Conservation (phyloP, 2,113 vertebrate species). For the Urocolius indicus region DNA sequence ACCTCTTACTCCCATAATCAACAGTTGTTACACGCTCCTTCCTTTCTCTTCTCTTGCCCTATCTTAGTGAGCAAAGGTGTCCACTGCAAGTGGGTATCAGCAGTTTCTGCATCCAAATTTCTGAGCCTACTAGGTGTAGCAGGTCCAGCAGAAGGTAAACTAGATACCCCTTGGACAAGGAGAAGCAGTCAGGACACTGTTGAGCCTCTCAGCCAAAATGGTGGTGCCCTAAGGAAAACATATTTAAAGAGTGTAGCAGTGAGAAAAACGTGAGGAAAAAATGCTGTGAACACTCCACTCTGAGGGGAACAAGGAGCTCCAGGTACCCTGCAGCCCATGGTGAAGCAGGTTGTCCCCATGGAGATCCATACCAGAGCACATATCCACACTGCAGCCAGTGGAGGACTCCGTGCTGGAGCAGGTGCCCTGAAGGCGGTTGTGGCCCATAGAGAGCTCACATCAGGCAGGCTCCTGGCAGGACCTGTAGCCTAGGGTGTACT, state of each 20-base stretch:
- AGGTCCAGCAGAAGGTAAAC: background rate
- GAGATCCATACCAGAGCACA: background rate
- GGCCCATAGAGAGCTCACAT: background rate
- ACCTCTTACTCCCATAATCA: background rate
- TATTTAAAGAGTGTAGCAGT: background rate
- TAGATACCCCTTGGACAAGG: background rate
- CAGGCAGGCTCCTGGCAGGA: background rate
- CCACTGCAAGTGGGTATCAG: background rate
- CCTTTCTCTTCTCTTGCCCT: background rate
- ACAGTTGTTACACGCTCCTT: background rate
- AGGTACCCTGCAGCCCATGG: background rate
- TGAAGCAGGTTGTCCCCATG: too few species aligned
- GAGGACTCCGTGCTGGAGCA: background rate
- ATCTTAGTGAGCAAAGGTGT: background rate
- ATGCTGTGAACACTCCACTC: background rate
- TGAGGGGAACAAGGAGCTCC: background rate
- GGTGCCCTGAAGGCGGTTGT: background rate
- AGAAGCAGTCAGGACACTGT: background rate
- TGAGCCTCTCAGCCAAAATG: background rate
- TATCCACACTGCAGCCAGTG: accelerated
- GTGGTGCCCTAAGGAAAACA: accelerated
- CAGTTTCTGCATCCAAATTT: background rate
- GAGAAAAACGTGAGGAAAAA: background rate
- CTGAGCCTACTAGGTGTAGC: background rate
- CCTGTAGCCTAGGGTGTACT: background rate